Conservation (phyloP, 1,140 invertebrate species). For the Conus betulinus region DNA sequence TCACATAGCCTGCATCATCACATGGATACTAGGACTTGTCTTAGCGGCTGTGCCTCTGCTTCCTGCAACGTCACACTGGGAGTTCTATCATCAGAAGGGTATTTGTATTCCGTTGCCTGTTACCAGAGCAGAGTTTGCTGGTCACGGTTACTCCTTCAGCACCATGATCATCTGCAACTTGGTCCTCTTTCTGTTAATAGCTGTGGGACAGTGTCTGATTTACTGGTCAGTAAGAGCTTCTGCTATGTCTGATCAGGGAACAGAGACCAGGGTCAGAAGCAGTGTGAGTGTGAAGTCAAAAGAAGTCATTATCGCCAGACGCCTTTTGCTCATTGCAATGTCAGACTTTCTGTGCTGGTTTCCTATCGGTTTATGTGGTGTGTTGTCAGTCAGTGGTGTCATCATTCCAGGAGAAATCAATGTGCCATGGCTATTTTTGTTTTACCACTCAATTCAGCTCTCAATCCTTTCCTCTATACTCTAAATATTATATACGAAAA, state of each 20-base stretch:
- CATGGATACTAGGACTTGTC: background rate
- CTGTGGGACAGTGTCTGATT: background rate
- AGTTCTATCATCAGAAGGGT: conserved; percentile 3
- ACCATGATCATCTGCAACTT: background rate
- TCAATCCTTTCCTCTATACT: conserved; percentile 56
- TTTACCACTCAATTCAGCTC: conserved; percentile 51
- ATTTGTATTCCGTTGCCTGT: conserved; percentile 10
- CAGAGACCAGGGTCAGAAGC: background rate
- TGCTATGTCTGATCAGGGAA: background rate
- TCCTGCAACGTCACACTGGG: conserved; percentile 8
- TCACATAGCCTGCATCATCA: background rate
- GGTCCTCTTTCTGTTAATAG: background rate
- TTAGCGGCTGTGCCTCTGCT: background rate
- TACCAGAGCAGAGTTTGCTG: background rate
- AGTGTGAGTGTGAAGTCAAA: background rate
- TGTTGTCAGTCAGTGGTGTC: conserved; percentile 43
- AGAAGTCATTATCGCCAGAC: conserved; percentile 43
- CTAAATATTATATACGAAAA: background rate
- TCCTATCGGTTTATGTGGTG: conserved; percentile 21
- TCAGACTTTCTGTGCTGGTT: conserved; percentile 36
- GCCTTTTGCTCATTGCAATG: conserved; percentile 32
- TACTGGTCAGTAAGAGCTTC: background rate
- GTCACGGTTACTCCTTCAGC: background rate
- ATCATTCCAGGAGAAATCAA: conserved; percentile 50
- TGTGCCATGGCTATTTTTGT: conserved; percentile 51